Percentiles rank a stretch among this genome's conserved stretches.
phyloP scores from a whole-genome alignment of 2,797 vertebrate genomes.

The Trematomus bernacchii region DNA sequence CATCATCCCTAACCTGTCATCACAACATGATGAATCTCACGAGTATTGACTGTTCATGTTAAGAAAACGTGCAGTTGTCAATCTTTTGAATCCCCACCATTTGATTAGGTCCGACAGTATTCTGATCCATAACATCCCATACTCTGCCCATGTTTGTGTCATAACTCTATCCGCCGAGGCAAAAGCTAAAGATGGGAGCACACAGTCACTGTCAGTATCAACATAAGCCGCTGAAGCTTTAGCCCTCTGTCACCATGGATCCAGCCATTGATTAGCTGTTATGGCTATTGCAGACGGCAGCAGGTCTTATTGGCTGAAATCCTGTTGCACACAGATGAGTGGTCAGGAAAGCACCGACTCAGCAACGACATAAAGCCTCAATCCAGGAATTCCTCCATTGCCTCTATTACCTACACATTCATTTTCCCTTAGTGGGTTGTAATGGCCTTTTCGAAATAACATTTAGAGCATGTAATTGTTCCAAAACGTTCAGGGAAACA shows the following conservation, averaged over 20 bases:
- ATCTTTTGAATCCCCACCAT: conserved; percentile 16
- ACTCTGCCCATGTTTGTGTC: conserved; percentile 41
- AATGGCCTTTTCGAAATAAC: conserved; percentile 16
- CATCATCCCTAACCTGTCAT: background rate
- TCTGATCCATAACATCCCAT: conserved; percentile 38
- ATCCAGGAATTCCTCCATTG: conserved; percentile 12
- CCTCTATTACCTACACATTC: conserved; percentile 19
- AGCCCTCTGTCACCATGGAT: conserved; percentile 65
- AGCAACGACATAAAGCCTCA: conserved; percentile 53
- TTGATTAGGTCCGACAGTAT: conserved; percentile 11
- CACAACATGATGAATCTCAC: background rate
- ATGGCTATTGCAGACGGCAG: conserved; percentile 62
- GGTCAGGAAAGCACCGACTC: conserved; percentile 53
- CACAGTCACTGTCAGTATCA: conserved; percentile 66
- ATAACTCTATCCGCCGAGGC: conserved; percentile 35
- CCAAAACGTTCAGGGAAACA: conserved; percentile 14
- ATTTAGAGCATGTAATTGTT: conserved; percentile 22
- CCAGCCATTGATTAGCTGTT: conserved; percentile 75
- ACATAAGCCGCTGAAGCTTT: conserved; percentile 60
- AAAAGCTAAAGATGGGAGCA: conserved; percentile 48
- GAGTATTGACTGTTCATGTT: background rate
- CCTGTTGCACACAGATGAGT: conserved; percentile 58
- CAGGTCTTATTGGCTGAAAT: conserved; percentile 68
- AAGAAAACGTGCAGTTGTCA: background rate
- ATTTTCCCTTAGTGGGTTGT: background rate